Conservation (phyloP, 1,140 invertebrate species). For the Hesperophylax magnus region DNA sequence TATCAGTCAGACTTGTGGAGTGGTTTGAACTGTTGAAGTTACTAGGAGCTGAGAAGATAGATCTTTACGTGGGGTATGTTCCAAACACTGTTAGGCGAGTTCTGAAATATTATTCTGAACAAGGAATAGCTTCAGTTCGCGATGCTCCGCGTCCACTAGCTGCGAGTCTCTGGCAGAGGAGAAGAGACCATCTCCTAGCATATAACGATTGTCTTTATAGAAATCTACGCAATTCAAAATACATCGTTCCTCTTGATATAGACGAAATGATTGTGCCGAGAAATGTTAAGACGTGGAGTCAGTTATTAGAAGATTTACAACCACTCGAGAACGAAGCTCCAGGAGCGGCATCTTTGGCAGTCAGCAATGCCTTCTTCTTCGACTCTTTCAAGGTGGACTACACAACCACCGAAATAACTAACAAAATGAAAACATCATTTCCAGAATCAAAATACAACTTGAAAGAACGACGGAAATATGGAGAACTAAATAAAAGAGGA, state of each 20-base stretch:
- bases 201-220: slow-evolving; percentile 85
- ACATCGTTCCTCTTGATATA: slow-evolving; percentile 78
- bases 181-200: slow-evolving; percentile 79
- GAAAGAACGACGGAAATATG: background rate
- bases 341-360: slow-evolving; percentile 73
- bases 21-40: slow-evolving; percentile 79
- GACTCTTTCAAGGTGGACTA: slow-evolving; percentile 60
- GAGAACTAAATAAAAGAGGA: background rate
- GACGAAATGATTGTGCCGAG: slow-evolving; percentile 81
- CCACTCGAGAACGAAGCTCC: slow-evolving; percentile 65
- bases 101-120: slow-evolving; percentile 71
- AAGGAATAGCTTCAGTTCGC: slow-evolving; percentile 71
- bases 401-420: background rate
- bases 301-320: slow-evolving; percentile 66
- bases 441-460: background rate
- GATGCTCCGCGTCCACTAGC: slow-evolving; percentile 70
- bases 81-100: slow-evolving; percentile 70
- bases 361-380: slow-evolving; percentile 79
- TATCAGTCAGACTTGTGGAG: slow-evolving; percentile 74
- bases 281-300: slow-evolving; percentile 71
- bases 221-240: slow-evolving; percentile 75
- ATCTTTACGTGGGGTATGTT: slow-evolving; percentile 76
- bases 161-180: slow-evolving; percentile 76
- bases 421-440: background rate
- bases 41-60: slow-evolving; percentile 76